A percentile compares a stretch with the other conserved stretches of the same genome.
These are phyloP conservation scores for Holothuria glaberrima DNA, from an alignment of 35 echinoderm and acorn worm genomes.

Conservation along the genomic window DNA sequence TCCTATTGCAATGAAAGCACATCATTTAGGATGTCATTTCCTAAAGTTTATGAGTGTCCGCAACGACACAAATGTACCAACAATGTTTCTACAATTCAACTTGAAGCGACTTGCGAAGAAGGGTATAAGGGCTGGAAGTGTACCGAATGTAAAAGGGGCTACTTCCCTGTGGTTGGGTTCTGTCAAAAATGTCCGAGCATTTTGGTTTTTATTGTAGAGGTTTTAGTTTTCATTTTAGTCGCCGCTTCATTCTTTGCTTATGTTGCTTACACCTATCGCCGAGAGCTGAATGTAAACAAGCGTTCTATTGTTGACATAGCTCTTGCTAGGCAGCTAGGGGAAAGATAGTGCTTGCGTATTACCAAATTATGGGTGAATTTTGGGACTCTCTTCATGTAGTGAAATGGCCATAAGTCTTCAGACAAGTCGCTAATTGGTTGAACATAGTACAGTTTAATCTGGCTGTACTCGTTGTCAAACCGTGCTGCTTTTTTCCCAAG, in stretches of 20 bases:
- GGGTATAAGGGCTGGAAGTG: slow-evolving; percentile 33
- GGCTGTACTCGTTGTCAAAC: slow-evolving; percentile 19
- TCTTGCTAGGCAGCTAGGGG: no score
- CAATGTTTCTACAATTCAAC: not conserved
- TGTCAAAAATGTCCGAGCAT: slow-evolving; percentile 3
- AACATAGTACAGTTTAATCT: no score
- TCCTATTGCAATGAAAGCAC: not conserved
- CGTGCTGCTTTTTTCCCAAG: slow-evolving; percentile 45
- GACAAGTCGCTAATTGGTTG: no score
- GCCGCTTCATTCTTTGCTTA: not conserved
- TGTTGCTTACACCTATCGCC: not conserved
- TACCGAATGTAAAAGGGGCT: not conserved
- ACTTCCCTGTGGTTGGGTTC: not conserved
- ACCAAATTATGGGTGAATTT: no score
- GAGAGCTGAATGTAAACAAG: not conserved
- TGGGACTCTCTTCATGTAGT: no score
- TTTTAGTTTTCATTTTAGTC: not conserved
- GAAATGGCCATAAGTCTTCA: no score
- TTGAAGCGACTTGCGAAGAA: not conserved
- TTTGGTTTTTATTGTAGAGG: not conserved
- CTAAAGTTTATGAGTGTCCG: slow-evolving; percentile 39
- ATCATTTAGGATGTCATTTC: not conserved
- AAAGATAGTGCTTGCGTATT: no score
- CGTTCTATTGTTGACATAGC: not conserved
- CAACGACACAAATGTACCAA: not conserved